Base-by-base conservation (phyloP, 2,888 invertebrate genomes). In the Cataglyphis cursor region DNA sequence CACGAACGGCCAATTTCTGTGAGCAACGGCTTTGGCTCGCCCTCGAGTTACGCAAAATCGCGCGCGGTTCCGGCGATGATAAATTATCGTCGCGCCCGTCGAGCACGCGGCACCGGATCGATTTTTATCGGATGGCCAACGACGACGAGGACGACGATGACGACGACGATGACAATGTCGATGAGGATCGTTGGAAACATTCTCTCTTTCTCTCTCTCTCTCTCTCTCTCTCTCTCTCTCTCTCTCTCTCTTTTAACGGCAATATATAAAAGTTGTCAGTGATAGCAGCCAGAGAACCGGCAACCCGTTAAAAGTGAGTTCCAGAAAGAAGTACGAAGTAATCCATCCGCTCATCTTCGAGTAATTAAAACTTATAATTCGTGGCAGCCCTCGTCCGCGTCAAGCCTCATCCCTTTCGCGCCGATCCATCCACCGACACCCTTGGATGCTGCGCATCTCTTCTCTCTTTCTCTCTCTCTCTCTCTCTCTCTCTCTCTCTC, bases 311-410 rank as follows among this genome's bases (percentile, higher is more conserved):
- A 88, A 89, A 87, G 82, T 82, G 82, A 90, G 87, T 75, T 83
- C 86, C 70, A 84, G 87, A 89, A 92, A 90, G 87, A 90, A 89
- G 86, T 87, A 86, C 86, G 84, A 89, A 90, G 93, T 92, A 93
- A 93, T 93, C 91, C 92, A 93, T 93, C 92, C 89, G 90, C 93
- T 93, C 92, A 91, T 93, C 93, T 92, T 90, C 87, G 91, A 92
- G 93, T 93, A 93, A 93, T 93, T 93, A 93, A 93, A 93, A 93
- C 92, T 93, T 93, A 93, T 93, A 93, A 93, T 93, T 93, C 91
- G 91, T 87, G 88, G 90, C 87, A 90, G 82, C 87, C 88, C 84
- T 73, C 84, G 65, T 48, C 65, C 80, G 81, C 83, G 85, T 85
- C 82, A 57, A 51, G 73, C 82, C 78, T 84, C 84, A 74, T 66